Conservation (phyloP, 2,797 vertebrate species). For the Cuculus canorus region DNA sequence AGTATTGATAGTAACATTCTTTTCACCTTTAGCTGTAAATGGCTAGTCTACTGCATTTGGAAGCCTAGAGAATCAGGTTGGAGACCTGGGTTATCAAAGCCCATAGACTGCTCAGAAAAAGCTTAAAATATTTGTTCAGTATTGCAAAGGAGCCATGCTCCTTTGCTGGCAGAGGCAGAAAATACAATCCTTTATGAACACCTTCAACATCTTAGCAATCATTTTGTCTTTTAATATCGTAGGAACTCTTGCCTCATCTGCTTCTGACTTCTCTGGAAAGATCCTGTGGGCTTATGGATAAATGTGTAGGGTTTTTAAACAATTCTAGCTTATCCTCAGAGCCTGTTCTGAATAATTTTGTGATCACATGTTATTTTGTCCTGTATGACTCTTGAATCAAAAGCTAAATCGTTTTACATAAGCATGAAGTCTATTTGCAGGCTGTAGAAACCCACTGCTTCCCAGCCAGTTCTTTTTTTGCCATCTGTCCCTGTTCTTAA, state of each 20-base stretch:
- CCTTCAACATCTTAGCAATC: not conserved
- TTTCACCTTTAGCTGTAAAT: not conserved
- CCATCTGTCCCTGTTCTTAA: slow-evolving; percentile 61
- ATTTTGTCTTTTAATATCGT: not conserved
- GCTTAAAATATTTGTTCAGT: not conserved
- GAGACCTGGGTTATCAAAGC: not conserved
- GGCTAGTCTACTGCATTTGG: not conserved
- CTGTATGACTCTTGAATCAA: slow-evolving; percentile 41
- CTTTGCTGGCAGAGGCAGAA: not conserved
- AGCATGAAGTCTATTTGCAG: slow-evolving; percentile 44
- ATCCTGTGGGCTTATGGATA: not conserved
- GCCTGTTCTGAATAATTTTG: slow-evolving; percentile 32
- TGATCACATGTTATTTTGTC: slow-evolving; percentile 38
- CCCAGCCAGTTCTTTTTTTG: slow-evolving; percentile 15
- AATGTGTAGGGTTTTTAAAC: not conserved
- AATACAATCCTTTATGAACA: not conserved
- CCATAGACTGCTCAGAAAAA: not conserved
- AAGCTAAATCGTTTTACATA: slow-evolving; percentile 56
- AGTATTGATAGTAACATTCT: not conserved
- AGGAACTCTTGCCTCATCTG: not conserved
- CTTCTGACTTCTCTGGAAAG: not conserved
- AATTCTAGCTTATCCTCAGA: not conserved
- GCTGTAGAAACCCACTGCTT: slow-evolving; percentile 54
- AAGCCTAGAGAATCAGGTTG: not conserved
- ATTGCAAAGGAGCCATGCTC: not conserved